phyloP scores from a whole-genome alignment of 2,797 vertebrate genomes.

The Stomatorhinus walkeri region DNA sequence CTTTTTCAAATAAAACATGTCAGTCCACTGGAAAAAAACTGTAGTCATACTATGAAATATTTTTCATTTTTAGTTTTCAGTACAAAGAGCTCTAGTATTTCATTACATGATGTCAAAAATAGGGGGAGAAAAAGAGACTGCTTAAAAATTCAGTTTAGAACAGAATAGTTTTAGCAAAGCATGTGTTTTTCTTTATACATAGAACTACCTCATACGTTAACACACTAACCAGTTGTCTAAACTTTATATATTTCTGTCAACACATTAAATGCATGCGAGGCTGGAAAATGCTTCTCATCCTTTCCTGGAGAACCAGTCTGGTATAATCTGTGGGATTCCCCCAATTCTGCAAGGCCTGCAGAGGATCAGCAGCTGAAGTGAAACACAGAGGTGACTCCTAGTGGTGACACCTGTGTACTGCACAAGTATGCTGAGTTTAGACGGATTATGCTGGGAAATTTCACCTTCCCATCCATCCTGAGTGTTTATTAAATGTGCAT shows the following conservation, averaged over 20 bases:
- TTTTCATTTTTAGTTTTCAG: background rate
- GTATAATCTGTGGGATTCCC: conserved; percentile 3
- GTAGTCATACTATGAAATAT: background rate
- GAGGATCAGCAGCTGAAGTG: background rate
- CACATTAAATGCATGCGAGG: background rate
- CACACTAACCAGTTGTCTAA: conserved; percentile 4
- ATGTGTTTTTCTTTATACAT: background rate
- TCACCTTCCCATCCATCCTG: background rate
- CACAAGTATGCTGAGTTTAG: background rate
- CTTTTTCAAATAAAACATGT: background rate
- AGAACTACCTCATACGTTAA: background rate
- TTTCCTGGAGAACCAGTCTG: background rate
- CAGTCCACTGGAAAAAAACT: background rate
- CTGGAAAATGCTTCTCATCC: conserved; percentile 1
- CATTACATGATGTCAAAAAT: background rate
- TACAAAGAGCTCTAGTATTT: background rate
- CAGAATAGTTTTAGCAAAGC: background rate
- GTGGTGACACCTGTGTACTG: background rate
- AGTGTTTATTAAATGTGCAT: background rate
- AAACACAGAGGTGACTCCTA: background rate
- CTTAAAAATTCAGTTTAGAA: background rate
- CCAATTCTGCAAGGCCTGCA: background rate
- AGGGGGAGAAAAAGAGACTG: background rate
- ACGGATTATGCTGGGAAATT: background rate
- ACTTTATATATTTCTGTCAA: conserved; percentile 1